A percentile compares a stretch with the other conserved stretches of the same genome.
These are phyloP conservation scores for Sepioteuthis lessoniana DNA, from an alignment of 2,888 invertebrate genomes.

Conservation along the genomic window DNA sequence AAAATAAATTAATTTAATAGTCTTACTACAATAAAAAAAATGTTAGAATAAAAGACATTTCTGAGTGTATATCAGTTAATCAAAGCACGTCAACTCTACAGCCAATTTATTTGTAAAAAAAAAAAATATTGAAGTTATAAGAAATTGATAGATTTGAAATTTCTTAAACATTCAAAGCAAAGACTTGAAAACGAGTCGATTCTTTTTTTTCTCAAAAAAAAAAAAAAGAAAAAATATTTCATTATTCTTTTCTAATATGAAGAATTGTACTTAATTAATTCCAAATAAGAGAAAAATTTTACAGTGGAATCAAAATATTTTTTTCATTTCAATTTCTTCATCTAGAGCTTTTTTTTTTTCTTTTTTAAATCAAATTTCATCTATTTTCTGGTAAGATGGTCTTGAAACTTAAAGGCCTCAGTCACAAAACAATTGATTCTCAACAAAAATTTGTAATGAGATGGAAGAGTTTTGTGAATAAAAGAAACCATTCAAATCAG, in stretches of 20 bases:
- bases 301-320: neutral
- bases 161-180: neutral
- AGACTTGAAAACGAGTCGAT: neutral
- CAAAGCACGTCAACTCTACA: neutral
- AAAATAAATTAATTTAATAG: too few relatives aligned
- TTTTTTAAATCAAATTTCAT: neutral
- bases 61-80: neutral
- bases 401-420: neutral
- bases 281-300: neutral
- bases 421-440: neutral
- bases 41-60: neutral
- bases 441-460: conserved; percentile 6
- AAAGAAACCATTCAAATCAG: neutral
- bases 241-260: neutral
- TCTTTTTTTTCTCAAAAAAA: neutral
- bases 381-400: neutral
- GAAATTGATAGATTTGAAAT: too few relatives aligned
- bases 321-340: neutral
- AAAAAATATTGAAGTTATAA: neutral
- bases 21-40: neutral
- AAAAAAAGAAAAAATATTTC: neutral
- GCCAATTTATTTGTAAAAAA: neutral
- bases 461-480: neutral
- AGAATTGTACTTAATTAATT: neutral
- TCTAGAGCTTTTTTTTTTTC: neutral